Base-by-base conservation (phyloP, 2,888 invertebrate species). In the Aethes cnicana region DNA sequence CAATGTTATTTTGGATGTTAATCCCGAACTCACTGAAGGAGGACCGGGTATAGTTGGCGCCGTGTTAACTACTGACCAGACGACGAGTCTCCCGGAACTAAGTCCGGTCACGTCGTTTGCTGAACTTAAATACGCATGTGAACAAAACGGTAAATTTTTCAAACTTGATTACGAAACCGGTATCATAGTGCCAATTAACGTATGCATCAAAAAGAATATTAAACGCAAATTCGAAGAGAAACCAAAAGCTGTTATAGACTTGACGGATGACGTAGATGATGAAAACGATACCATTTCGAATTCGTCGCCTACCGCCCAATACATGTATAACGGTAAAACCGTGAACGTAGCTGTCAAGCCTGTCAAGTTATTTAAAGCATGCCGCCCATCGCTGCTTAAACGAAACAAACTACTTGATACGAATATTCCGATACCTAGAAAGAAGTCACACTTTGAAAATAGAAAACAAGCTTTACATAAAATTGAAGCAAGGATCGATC, bases 161-260 rank as follows among this genome's bases (percentile, higher is more conserved):
- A 84, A 84, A 67, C 61, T 84, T 50, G 77, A 87, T 52, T 61
- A 77, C n/a, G 63, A 65, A 0, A 74, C 67, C 5, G 80, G 81
- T 4, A 20, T 62, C 8, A 68, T 88, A 9, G 48, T 67, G n/a
- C 68, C 74, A 3, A 80, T 88, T 54, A 82, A 76, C 55, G 78
- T 88, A 4, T 72, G 72, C 48, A 73, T 87, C 50, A 81, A 79
- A 61, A 76, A 69, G 63, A 68, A 61, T 35, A 0, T 7, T 4
- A 58, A 55, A 30, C 3, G 2, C 32, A 36, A 37, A 18, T 11
- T 5, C 17, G n/a, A 14, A 26, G 26, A 3, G 25, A 14, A 26
- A n/a, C 12, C 58, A 16, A 54, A 53, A 11, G 37, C 59, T 4
- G 63, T 78, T 1, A 80, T 85, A 7, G 86, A 87, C 59, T 68